Percentiles rank a stretch among this genome's conserved stretches.
Conservation (phyloP, 1,140 invertebrate genomes). For the Penaeus chinensis region DNA sequence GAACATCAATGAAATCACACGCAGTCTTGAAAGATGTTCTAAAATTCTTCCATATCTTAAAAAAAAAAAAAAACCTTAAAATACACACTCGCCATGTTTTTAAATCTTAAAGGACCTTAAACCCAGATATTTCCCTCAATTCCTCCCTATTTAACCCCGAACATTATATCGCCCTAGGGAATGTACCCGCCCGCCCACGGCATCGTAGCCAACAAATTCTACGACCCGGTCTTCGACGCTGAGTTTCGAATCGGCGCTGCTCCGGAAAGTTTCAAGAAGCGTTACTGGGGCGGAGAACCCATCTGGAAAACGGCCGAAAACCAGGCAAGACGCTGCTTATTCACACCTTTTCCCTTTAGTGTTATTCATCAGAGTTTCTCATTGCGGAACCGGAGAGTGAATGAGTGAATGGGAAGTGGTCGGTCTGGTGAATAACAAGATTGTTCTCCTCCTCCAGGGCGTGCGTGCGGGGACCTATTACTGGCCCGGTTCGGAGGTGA, state of each 20-base stretch:
- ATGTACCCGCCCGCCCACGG: constrained; percentile 81
- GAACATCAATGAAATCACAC: too few relatives aligned
- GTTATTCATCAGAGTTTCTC: too few relatives aligned
- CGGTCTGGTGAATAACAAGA: neutral
- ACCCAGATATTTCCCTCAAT: neutral
- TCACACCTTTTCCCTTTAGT: too few relatives aligned
- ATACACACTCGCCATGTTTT: neutral
- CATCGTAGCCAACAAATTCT: constrained; percentile 77
- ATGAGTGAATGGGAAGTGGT: neutral
- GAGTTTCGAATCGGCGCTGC: constrained; percentile 65
- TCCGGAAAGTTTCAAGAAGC: constrained; percentile 65
- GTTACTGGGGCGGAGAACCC: constrained; percentile 67
- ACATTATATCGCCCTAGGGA: constrained; percentile 68
- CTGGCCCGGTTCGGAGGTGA: constrained; percentile 65
- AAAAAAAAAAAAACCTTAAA: neutral
- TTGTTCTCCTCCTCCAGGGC: constrained; percentile 51
- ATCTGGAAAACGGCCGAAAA: constrained; percentile 64
- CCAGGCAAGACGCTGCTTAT: constrained; percentile 48
- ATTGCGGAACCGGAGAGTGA: too few relatives aligned
- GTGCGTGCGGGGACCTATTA: constrained; percentile 64
- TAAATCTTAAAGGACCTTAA: neutral
- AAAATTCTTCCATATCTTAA: neutral
- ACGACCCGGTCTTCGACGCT: constrained; percentile 71
- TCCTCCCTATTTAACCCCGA: neutral
- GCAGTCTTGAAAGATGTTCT: too few relatives aligned